These are phyloP conservation scores for Stomatorhinus walkeri DNA, from an alignment of 2,797 vertebrate genomes.

Conservation along the genomic window DNA sequence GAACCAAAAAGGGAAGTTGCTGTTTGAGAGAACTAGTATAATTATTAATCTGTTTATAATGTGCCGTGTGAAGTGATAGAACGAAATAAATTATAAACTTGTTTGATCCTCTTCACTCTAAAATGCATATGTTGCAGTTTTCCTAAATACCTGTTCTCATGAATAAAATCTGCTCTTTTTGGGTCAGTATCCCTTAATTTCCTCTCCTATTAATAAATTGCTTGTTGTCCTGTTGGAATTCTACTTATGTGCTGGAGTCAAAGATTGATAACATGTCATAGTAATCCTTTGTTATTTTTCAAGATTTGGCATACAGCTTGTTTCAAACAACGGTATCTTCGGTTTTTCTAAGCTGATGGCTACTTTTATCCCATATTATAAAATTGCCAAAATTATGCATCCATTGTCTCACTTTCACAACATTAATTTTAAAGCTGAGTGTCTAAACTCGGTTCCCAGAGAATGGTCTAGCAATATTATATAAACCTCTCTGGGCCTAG, in stretches of 20 bases:
- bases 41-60: constrained; percentile 3
- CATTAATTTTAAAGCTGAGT: neutral
- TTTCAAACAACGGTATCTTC: neutral
- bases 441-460: neutral
- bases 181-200: neutral
- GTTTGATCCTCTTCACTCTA: neutral
- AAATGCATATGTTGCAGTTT: constrained; percentile 12
- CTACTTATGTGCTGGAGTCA: neutral
- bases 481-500: neutral
- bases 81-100: neutral
- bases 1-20: neutral
- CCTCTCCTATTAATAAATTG: neutral
- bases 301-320: neutral
- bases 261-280: neutral
- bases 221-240: neutral
- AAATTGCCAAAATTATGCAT: neutral
- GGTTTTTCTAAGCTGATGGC: neutral
- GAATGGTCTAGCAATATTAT: neutral
- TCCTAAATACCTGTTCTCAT: constrained; percentile 4
- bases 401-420: neutral
- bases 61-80: neutral
- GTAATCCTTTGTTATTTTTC: neutral
- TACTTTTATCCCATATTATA: neutral
- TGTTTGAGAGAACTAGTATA: neutral
- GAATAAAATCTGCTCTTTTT: constrained; percentile 1